A percentile compares a stretch with the other conserved stretches of the same genome.
These are phyloP conservation scores for Hypolimnas misippus DNA, from an alignment of 2,888 invertebrate genomes.

Conservation along the genomic window DNA sequence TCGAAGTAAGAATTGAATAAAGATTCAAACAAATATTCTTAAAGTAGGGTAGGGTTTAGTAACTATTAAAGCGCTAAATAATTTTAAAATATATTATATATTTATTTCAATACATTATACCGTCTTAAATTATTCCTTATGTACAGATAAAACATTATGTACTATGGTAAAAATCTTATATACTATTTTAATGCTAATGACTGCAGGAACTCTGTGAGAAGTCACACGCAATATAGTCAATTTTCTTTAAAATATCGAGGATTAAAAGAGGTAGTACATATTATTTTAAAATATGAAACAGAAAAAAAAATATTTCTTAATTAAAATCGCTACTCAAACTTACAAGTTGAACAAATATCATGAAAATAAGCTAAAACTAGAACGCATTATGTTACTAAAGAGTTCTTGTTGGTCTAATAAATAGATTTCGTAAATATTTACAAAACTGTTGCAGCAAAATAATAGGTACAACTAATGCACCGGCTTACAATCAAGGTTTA, in stretches of 20 bases:
- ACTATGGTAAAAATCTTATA: conserved; percentile 1
- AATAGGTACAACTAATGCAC: too few species aligned
- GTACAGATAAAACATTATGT: background rate
- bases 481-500: too few species aligned
- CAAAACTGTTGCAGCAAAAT: too few species aligned
- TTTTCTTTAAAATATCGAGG: background rate
- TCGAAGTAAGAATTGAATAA: too few species aligned
- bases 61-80: background rate
- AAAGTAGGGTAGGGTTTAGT: too few species aligned
- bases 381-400: too few species aligned
- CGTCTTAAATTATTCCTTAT: background rate
- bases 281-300: too few species aligned
- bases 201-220: background rate
- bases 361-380: background rate
- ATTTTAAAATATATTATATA: conserved; percentile 2
- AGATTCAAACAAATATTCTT: background rate
- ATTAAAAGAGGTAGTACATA: background rate
- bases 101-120: conserved; percentile 5
- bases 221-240: background rate
- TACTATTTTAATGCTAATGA: conserved; percentile 4
- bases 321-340: background rate
- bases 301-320: background rate
- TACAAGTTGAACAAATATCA: background rate
- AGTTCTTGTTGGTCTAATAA: too few species aligned
- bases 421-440: too few species aligned